Evolutionary conservation across 2,797 vertebrate species (phyloP), one percentile per base, ranked within the genome.

Genomic region (Oreochromis grahami): DNA sequence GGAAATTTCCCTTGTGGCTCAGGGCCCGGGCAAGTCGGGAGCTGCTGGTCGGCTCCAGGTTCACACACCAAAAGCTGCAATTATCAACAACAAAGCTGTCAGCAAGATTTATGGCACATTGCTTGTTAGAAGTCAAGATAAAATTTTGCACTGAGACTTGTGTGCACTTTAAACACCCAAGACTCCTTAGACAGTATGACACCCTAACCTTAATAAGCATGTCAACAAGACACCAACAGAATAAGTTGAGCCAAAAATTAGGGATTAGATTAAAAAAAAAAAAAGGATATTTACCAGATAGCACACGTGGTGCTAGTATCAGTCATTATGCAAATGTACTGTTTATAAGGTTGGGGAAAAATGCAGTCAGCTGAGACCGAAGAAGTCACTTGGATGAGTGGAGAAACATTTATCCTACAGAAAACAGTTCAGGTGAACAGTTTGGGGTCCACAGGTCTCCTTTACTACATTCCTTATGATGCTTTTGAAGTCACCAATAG

Each of bases 21-120:
- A 21, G 50, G 65, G 76, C 56, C 84, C 34, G 81, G 60, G 51
- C n/a, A 34, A 80, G 78, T 34, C 38, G 50, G 76, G 43, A 60
- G 63, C 45, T 17, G 53, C 78, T 50, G 84, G 74, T 82, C 45
- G 7, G 68, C 65, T 51, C 38, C 48, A 77, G 78, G 85, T 79
- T 82, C 70, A 80, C 81, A 70, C 38, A 88, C 43, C 78, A 8
- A 29, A 93, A 92, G 79, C 34, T 65, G 92, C 93, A 86, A 92
- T 88, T 79, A 94, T 90, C 93, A 93, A 87, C 86, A 86, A 11
- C 91, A 87, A 60, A 91, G 83, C 94, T 96, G 96, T 94, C 95
- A 79, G 85, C 52, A 88, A 95, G 96, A 97, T 97, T 96, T 96
- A 96, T 96, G 91, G 86, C 7, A 83, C 88, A 65, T 56, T 85